These are phyloP conservation scores for Epistrophe eligans DNA, from an alignment of 2,888 invertebrate genomes.

Conservation along the genomic window DNA sequence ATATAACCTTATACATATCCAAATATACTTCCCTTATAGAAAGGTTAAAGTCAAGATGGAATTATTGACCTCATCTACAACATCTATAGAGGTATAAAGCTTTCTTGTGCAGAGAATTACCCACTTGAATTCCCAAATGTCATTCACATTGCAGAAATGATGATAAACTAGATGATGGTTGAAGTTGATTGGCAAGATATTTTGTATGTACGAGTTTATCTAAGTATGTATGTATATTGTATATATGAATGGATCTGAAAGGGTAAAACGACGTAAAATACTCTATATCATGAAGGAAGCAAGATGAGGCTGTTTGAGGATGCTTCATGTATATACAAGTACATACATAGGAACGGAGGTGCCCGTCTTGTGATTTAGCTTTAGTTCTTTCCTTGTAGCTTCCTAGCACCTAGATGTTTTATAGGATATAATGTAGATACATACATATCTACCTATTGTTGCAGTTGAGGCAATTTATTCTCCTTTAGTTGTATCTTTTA, in stretches of 20 bases:
- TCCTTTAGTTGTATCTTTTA: background rate
- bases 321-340: no score
- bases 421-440: background rate
- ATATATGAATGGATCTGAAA: background rate
- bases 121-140: slow-evolving; percentile 68
- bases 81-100: slow-evolving; percentile 20
- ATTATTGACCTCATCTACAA: slow-evolving; percentile 61
- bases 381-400: background rate
- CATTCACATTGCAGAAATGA: slow-evolving; percentile 73
- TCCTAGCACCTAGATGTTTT: background rate
- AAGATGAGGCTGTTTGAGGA: background rate
- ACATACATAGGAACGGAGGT: background rate
- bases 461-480: slow-evolving; percentile 12
- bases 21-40: slow-evolving; percentile 11
- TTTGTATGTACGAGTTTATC: background rate
- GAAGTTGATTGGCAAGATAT: slow-evolving; percentile 52
- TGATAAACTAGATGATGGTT: slow-evolving; percentile 68
- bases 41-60: slow-evolving; percentile 64
- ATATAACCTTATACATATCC: background rate
- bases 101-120: slow-evolving; percentile 38
- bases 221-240: background rate
- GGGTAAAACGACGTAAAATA: slow-evolving; percentile 14
- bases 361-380: slow-evolving; percentile 26
- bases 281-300: background rate
- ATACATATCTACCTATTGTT: background rate